Conservation (phyloP, 2,113 vertebrate species). For the Tachysurus vachellii region DNA sequence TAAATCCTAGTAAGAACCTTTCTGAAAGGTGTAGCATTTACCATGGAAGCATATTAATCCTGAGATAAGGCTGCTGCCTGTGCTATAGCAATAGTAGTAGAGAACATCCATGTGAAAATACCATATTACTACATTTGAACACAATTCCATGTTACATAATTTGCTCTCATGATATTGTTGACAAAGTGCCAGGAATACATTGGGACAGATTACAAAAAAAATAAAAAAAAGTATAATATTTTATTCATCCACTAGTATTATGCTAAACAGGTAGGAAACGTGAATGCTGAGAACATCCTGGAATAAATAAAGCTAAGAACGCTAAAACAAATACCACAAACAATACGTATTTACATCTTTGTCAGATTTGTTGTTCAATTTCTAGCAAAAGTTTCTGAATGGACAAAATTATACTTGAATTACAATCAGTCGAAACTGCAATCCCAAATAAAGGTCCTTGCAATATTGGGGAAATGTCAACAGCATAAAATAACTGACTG, state of each 20-base stretch:
- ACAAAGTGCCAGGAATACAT: background rate
- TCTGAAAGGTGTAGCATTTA: background rate
- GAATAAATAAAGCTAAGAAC: background rate
- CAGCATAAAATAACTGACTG: background rate
- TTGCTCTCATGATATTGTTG: background rate
- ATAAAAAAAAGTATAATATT: background rate
- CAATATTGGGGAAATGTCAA: background rate
- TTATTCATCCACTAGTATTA: background rate
- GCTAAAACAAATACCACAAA: background rate
- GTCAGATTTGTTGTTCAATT: background rate
- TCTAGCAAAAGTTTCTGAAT: background rate
- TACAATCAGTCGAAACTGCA: background rate
- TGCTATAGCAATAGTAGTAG: background rate
- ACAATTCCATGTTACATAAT: background rate
- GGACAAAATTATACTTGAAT: background rate
- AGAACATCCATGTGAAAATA: background rate
- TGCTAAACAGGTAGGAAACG: background rate
- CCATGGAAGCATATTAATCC: constrained; percentile 4
- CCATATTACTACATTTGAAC: background rate
- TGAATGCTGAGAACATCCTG: background rate
- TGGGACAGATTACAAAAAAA: background rate
- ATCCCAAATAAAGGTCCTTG: background rate
- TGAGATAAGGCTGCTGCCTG: background rate
- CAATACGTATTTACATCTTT: background rate
- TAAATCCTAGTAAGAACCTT: background rate